phyloP scores from a whole-genome alignment of 1,140 invertebrate species.

The Drosophila tsacasi region DNA sequence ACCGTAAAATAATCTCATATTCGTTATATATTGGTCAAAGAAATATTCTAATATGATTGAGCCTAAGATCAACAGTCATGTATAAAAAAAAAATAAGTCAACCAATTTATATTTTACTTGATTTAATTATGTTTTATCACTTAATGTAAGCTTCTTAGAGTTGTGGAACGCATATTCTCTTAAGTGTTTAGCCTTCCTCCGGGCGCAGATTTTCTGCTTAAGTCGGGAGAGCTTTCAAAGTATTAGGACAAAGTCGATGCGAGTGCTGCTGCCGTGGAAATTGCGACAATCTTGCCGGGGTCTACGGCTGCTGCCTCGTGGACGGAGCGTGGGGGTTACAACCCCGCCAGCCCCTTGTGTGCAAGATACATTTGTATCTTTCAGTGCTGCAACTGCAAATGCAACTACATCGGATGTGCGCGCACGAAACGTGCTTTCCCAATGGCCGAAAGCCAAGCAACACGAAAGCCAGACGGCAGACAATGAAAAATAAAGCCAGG shows the following conservation, averaged over 20 bases:
- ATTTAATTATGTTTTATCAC: not conserved
- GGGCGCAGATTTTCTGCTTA: slow-evolving; percentile 5
- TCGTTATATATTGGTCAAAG: not conserved
- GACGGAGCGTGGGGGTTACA: slow-evolving; percentile 5
- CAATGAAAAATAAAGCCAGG: slow-evolving; percentile 73
- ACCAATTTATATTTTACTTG: not conserved
- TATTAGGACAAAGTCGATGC: slow-evolving; percentile 53
- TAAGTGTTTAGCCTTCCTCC: slow-evolving; percentile 1
- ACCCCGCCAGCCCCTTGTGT: slow-evolving; percentile 9
- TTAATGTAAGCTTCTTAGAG: slow-evolving; percentile 1
- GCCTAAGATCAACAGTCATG: not conserved
- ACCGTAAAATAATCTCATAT: not conserved
- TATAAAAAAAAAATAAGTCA: not conserved
- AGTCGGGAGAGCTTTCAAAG: slow-evolving; percentile 44
- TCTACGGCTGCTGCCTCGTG: not conserved
- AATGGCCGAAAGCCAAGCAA: slow-evolving; percentile 56
- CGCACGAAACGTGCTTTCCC: slow-evolving; percentile 77
- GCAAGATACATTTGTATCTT: slow-evolving; percentile 54
- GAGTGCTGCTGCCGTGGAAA: slow-evolving; percentile 59
- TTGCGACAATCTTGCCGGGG: slow-evolving; percentile 47
- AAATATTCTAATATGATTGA: not conserved
- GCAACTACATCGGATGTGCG: slow-evolving; percentile 63
- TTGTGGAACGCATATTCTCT: slow-evolving; percentile 1
- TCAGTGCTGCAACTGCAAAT: slow-evolving; percentile 48
- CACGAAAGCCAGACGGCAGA: slow-evolving; percentile 46